Conservation (phyloP, 2,888 invertebrate genomes). For the Diarsia rubi region DNA sequence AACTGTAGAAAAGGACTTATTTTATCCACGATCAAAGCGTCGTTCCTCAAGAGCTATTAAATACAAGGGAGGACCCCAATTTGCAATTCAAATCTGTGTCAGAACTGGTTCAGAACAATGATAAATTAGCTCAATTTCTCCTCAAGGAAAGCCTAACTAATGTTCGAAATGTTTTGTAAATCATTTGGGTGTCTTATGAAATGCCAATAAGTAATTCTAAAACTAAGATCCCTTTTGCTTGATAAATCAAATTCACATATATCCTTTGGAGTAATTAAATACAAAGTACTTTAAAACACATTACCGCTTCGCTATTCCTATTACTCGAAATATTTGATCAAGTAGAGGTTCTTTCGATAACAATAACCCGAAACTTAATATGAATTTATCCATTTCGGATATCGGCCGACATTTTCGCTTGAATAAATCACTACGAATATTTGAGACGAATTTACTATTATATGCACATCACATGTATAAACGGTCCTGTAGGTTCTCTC, state of each 20-base stretch:
- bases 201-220: slow-evolving; percentile 36
- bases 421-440: slow-evolving; percentile 43
- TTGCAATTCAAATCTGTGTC: slow-evolving; percentile 62
- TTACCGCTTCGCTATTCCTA: slow-evolving; percentile 10
- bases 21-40: slow-evolving; percentile 42
- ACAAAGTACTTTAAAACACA: slow-evolving; percentile 25
- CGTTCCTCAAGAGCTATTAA: slow-evolving; percentile 41
- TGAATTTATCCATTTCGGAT: slow-evolving; percentile 26
- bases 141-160: slow-evolving; percentile 46
- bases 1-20: slow-evolving; percentile 43
- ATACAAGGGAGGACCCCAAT: slow-evolving; percentile 35
- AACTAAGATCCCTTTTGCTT: slow-evolving; percentile 27
- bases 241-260: slow-evolving; percentile 9
- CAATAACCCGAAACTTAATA: slow-evolving; percentile 42
- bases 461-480: slow-evolving; percentile 29
- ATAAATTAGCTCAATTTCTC: slow-evolving; percentile 55
- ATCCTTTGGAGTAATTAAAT: slow-evolving; percentile 23
- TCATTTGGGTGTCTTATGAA: slow-evolving; percentile 25
- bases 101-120: slow-evolving; percentile 46
- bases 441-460: slow-evolving; percentile 27
- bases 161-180: slow-evolving; percentile 37
- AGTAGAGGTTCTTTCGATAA: slow-evolving; percentile 21
- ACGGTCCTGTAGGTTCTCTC: background rate
- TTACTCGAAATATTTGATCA: slow-evolving; percentile 30
- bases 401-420: slow-evolving; percentile 26